Percentiles rank a stretch among this genome's conserved stretches.
These are phyloP conservation scores for Sminthurides bifidus DNA, from an alignment of 1,140 invertebrate genomes.

Conservation along the genomic window DNA sequence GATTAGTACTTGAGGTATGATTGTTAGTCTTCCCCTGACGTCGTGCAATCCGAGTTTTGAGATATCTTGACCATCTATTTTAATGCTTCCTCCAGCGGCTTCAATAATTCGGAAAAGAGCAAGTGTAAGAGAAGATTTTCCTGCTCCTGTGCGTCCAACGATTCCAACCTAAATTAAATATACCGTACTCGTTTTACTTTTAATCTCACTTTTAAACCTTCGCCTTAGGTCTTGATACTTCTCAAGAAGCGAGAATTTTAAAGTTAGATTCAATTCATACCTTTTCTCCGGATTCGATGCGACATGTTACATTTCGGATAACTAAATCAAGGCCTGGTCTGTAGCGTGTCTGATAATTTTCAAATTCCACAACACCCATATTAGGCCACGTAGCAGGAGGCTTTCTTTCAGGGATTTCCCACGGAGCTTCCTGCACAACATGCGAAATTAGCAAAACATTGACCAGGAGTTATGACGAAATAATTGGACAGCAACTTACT, in stretches of 20 bases:
- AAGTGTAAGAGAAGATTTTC: constrained; percentile 72
- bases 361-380: constrained; percentile 41
- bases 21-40: constrained; percentile 72
- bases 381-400: constrained; percentile 29
- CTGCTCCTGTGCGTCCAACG: constrained; percentile 49
- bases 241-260: background rate
- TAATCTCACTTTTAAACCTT: background rate
- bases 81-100: constrained; percentile 48
- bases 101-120: constrained; percentile 82
- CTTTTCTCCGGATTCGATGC: constrained; percentile 36
- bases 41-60: constrained; percentile 75
- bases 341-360: constrained; percentile 42
- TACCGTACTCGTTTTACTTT: background rate
- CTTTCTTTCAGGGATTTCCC: constrained; percentile 14
- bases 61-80: constrained; percentile 86
- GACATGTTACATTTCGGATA: constrained; percentile 36
- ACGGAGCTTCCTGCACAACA: constrained; percentile 23
- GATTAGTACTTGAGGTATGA: constrained; percentile 63
- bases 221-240: background rate
- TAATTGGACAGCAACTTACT: background rate
- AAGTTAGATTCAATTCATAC: constrained; percentile 3
- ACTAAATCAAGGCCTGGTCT: constrained; percentile 39
- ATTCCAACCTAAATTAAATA: background rate
- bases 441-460: background rate
- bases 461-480: background rate